Conservation (phyloP, 2,797 vertebrate species). For the Sebastes miniatus region DNA sequence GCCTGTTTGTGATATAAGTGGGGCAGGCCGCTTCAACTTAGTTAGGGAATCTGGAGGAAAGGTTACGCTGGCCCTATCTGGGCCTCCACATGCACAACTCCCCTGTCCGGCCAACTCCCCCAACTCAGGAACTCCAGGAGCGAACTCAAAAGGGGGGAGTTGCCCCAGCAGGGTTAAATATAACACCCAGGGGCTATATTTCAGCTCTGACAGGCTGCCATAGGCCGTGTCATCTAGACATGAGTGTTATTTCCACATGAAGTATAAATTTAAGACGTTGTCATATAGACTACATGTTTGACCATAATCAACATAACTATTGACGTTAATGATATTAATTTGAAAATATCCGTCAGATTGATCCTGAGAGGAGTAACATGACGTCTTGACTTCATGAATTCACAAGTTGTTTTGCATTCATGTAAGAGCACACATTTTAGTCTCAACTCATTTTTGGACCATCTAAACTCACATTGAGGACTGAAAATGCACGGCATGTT, state of each 20-base stretch:
- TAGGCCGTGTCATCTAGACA: slow-evolving; percentile 28
- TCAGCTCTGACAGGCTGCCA: slow-evolving; percentile 44
- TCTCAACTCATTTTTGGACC: not conserved
- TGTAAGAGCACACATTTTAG: not conserved
- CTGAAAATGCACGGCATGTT: not conserved
- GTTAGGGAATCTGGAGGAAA: slow-evolving; percentile 83
- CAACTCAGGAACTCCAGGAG: slow-evolving; percentile 61
- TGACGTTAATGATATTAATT: not conserved
- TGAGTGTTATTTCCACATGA: slow-evolving; percentile 19
- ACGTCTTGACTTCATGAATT: not conserved
- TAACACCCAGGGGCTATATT: slow-evolving; percentile 59
- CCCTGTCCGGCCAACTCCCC: slow-evolving; percentile 58
- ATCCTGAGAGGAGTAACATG: not conserved
- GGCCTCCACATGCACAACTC: slow-evolving; percentile 67
- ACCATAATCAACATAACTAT: not conserved
- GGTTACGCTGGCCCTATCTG: slow-evolving; percentile 77
- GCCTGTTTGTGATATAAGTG: slow-evolving; percentile 77
- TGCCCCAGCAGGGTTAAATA: slow-evolving; percentile 73
- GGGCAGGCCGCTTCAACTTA: slow-evolving; percentile 70
- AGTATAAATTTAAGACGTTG: not conserved
- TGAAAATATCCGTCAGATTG: not conserved
- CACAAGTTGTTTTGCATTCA: not conserved
- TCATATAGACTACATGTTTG: not conserved
- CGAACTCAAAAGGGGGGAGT: slow-evolving; percentile 51
- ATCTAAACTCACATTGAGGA: not conserved